Conservation (phyloP, 1,140 invertebrate genomes). For the Drosophila subpulchrella region DNA sequence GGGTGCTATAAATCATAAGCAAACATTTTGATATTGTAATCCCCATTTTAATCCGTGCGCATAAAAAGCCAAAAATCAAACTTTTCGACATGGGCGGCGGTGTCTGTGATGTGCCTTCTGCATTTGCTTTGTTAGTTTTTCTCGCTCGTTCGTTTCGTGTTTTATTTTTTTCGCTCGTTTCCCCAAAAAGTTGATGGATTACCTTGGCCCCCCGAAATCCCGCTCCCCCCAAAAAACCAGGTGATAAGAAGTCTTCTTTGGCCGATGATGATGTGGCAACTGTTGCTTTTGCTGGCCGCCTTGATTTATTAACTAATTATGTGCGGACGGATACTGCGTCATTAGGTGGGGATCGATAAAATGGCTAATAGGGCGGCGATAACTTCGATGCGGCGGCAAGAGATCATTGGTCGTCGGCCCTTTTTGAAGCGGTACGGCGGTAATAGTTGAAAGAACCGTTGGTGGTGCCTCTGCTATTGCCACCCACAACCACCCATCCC, state of each 20-base stretch:
- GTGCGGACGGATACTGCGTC: constrained; percentile 72
- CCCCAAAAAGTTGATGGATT: constrained; percentile 77
- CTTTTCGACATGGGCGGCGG: constrained; percentile 82
- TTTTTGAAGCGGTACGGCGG: constrained; percentile 50
- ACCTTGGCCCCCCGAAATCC: constrained; percentile 46
- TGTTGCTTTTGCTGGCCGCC: constrained; percentile 46
- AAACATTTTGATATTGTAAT: constrained; percentile 84
- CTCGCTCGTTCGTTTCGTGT: constrained; percentile 40
- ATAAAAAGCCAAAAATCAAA: constrained; percentile 84
- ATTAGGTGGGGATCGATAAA: constrained; percentile 60
- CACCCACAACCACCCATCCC: background rate
- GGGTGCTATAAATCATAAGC: constrained; percentile 82
- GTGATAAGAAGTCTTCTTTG: constrained; percentile 57
- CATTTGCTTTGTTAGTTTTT: constrained; percentile 63
- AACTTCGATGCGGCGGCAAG: constrained; percentile 46
- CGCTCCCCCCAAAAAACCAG: constrained; percentile 10
- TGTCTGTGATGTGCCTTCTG: constrained; percentile 73
- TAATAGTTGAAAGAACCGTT: constrained; percentile 57
- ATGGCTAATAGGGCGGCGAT: constrained; percentile 60
- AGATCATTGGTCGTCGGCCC: constrained; percentile 64
- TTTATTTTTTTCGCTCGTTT: constrained; percentile 65
- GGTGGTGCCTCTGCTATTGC: constrained; percentile 10
- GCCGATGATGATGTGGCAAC: constrained; percentile 62
- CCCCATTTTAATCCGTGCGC: constrained; percentile 83
- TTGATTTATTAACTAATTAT: constrained; percentile 84